A percentile compares a stretch with the other conserved stretches of the same genome.
Conservation (phyloP, 2,113 vertebrate species). For the Chloebia gouldiae region DNA sequence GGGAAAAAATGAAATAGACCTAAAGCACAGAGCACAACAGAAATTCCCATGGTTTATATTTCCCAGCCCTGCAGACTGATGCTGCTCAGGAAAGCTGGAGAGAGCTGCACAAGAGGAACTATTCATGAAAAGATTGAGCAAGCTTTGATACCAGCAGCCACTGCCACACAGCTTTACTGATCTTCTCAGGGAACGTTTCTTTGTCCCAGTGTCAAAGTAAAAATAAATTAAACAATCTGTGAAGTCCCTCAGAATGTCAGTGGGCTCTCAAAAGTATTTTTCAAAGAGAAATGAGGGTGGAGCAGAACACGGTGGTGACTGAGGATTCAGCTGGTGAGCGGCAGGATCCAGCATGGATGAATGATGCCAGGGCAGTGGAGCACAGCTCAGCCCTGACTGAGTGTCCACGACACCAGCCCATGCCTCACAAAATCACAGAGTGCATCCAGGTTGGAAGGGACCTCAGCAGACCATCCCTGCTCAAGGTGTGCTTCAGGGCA, state of each 20-base stretch:
- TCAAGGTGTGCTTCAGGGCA: not conserved
- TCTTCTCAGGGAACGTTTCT: not conserved
- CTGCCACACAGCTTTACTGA: not conserved
- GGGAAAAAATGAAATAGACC: not conserved
- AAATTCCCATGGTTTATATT: not conserved
- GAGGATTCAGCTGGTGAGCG: not conserved
- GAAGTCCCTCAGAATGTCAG: not conserved
- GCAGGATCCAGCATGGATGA: rapidly evolving
- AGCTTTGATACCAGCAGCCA: not conserved
- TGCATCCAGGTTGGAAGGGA: not conserved
- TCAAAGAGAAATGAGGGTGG: not conserved
- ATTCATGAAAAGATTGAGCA: not conserved
- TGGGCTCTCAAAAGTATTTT: not conserved
- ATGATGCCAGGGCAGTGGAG: not conserved
- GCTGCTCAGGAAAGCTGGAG: not conserved
- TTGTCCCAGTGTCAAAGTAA: not conserved
- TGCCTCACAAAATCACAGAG: not conserved
- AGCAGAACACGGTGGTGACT: not conserved
- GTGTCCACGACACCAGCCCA: not conserved
- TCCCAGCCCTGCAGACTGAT: not conserved
- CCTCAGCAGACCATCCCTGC: not conserved
- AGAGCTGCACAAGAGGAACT: not conserved
- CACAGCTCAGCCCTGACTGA: not conserved
- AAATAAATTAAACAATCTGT: not conserved
- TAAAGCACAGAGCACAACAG: not conserved